These are phyloP conservation scores for Eclectus roratus DNA, from an alignment of 2,113 vertebrate species.

Conservation along the genomic window DNA sequence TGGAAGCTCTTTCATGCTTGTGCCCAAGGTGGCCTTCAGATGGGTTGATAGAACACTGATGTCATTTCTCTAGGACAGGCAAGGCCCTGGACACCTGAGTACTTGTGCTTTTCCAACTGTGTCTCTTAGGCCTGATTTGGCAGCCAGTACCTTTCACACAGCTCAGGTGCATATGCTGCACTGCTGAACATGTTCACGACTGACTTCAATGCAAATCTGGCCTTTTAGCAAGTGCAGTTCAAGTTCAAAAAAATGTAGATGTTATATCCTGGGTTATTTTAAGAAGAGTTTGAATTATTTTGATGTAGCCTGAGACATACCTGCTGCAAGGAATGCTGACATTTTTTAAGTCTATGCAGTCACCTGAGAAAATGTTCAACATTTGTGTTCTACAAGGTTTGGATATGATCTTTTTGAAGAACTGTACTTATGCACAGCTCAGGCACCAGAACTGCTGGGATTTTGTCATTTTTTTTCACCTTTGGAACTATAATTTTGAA, in stretches of 20 bases:
- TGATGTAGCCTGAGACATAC: neutral
- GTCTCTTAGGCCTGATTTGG: neutral
- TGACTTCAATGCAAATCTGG: neutral
- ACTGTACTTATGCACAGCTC: neutral
- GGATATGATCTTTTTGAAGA: neutral
- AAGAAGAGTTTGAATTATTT: neutral
- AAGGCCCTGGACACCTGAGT: neutral
- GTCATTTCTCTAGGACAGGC: neutral
- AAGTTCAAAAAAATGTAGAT: neutral
- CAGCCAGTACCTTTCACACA: neutral
- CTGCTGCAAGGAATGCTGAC: neutral
- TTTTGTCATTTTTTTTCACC: neutral
- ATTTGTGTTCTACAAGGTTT: neutral
- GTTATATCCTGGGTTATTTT: neutral
- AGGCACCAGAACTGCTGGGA: neutral
- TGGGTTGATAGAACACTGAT: neutral
- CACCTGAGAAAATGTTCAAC: neutral
- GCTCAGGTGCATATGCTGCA: neutral
- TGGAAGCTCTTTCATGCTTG: neutral
- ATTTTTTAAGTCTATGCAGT: neutral
- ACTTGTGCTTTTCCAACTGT: neutral
- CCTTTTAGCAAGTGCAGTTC: neutral
- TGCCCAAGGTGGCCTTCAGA: neutral
- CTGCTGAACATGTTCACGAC: neutral
- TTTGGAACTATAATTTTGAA: neutral